These are phyloP conservation scores for Gobiocypris rarus DNA, from an alignment of 2,113 vertebrate genomes.

Conservation along the genomic window DNA sequence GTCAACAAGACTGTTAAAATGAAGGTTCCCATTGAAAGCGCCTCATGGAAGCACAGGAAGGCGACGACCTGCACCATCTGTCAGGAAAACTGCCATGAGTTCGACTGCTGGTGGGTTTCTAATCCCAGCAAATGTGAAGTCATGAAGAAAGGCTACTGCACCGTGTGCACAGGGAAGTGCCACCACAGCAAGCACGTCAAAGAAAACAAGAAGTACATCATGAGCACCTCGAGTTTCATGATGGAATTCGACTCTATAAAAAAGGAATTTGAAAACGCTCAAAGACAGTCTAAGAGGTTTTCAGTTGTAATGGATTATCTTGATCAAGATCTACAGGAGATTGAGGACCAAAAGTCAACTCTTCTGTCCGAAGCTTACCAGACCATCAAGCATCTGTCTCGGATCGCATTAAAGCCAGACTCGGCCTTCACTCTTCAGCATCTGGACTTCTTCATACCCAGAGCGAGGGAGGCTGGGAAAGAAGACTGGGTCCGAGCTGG, in stretches of 20 bases:
- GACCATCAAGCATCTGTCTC: conserved; percentile 32
- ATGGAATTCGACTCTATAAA: conserved; percentile 4
- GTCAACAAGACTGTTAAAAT: not conserved
- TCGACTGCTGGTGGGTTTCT: no score
- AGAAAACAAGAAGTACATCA: conserved; percentile 32
- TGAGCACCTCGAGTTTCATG: not conserved
- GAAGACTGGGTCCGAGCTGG: not conserved
- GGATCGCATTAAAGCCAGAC: conserved; percentile 43
- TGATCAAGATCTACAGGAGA: not conserved
- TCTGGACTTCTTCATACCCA: conserved; percentile 52
- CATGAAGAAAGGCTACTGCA: no score
- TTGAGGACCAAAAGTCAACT: not conserved
- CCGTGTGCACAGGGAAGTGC: conserved; percentile 5
- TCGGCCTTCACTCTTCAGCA: conserved; percentile 33
- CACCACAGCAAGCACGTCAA: conserved; percentile 28
- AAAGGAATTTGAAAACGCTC: not conserved
- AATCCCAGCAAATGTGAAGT: no score
- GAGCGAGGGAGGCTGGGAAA: conserved; percentile 32
- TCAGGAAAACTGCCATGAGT: no score
- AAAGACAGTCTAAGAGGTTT: not conserved
- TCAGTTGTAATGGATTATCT: not conserved
- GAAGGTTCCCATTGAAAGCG: no score
- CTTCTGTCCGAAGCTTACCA: conserved; percentile 29
- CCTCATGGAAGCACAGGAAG: no score
- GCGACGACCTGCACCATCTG: no score